Evolutionary conservation across 2,888 invertebrate genomes (phyloP).

Genomic region (Mechanitis messenoides): DNA sequence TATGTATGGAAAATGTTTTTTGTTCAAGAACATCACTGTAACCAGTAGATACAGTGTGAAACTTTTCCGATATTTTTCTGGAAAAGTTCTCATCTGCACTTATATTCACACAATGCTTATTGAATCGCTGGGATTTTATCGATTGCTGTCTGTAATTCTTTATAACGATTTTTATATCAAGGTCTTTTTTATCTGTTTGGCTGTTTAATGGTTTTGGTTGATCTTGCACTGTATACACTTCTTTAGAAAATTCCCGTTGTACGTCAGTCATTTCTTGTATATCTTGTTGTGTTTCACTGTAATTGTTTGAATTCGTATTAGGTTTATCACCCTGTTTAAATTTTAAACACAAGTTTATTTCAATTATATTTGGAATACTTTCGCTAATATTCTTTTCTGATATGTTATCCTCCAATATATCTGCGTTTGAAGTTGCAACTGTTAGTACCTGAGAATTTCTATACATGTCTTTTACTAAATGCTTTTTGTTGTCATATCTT

Average conservation of each 20-base stretch:
- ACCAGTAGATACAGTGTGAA: slow-evolving; percentile 55
- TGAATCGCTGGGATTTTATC: slow-evolving; percentile 23
- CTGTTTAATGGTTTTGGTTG: slow-evolving; percentile 29
- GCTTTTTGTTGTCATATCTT: slow-evolving; percentile 23
- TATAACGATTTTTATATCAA: slow-evolving; percentile 56
- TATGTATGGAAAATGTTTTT: slow-evolving; percentile 44
- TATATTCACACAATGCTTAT: slow-evolving; percentile 12
- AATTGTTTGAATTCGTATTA: slow-evolving; percentile 43
- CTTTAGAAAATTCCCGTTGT: slow-evolving; percentile 34
- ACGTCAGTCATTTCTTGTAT: slow-evolving; percentile 23
- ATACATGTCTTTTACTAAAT: slow-evolving; percentile 43
- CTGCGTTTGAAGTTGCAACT: slow-evolving; percentile 39
- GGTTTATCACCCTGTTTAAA: slow-evolving; percentile 50
- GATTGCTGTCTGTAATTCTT: slow-evolving; percentile 31
- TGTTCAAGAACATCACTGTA: slow-evolving; percentile 41
- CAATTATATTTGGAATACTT: slow-evolving; percentile 49
- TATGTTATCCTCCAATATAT: slow-evolving; percentile 31
- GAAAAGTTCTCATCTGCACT: slow-evolving; percentile 38
- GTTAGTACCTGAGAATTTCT: slow-evolving; percentile 43
- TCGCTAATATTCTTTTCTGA: slow-evolving; percentile 31
- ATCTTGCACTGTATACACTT: slow-evolving; percentile 43
- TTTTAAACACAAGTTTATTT: slow-evolving; percentile 56
- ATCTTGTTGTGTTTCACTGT: slow-evolving; percentile 25
- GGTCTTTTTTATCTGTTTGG: slow-evolving; percentile 44
- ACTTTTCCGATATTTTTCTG: slow-evolving; percentile 50